Evolutionary conservation across 1,140 invertebrate species (phyloP), one percentile per base, ranked within the genome.

Genomic region (Sycophila sp.): DNA sequence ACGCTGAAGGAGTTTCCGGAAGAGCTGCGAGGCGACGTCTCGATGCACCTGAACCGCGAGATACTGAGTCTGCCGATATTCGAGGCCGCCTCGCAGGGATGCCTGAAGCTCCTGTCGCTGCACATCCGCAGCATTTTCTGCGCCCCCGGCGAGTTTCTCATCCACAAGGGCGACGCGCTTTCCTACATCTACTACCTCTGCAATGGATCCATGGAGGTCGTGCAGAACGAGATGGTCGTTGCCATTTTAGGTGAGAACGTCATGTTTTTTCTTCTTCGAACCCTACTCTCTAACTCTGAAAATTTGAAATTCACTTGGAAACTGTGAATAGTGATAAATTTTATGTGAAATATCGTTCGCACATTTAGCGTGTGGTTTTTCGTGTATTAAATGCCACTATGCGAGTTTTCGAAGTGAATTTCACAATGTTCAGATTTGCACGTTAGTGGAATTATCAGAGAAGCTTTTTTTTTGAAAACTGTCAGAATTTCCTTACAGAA

Each of bases 151-250:
- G 98, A 99, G 85, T 99, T 94, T 81, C 88, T 99, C 13, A 94
- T 99, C 19, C 97, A 99, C 86, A 94, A 95, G 86, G 97, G 98
- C 22, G 98, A 99, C 82, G 96, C 98, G 1, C 89, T 99, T 1
- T 94, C 94, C 42, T 97, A 96, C 75, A 94, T 99, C 74, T 98
- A 98, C 87, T 98, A 98, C 82, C 91, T 98, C 36, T 98, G 95
- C 83, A 97, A 98, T 77, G 98, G 98, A 4, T 98, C 96, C 5
- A 99, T 99, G 92, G 98, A 99, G 87, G 97, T 99, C 38, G 93
- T 99, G 69, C 97, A 98, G 83, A 95, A 99, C 81, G 94, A 94
- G 71, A 98, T 98, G 92, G 98, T 99, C 53, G 97, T 99, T 19
- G 98, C 98, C 51, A 99, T 99, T 80, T 89, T 99, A 78, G 97